Evolutionary conservation across 2,888 invertebrate species (phyloP).

Genomic region (Lydus trimaculatus): DNA sequence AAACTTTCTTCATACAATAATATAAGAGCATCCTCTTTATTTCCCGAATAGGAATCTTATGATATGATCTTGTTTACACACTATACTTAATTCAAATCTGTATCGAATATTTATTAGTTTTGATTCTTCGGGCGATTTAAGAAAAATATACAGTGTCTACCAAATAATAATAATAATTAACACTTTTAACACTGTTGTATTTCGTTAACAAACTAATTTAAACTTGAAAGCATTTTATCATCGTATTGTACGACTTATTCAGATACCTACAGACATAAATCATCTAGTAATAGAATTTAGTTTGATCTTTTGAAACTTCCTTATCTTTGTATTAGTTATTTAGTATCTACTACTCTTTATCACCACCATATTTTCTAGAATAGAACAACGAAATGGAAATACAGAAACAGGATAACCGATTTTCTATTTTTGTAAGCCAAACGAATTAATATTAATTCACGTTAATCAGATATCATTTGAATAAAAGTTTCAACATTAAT

Average conservation of each 20-base stretch:
- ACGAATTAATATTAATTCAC: background rate
- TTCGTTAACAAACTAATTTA: background rate
- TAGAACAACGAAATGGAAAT: background rate
- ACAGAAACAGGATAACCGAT: background rate
- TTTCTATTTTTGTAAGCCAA: background rate
- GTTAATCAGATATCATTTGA: background rate
- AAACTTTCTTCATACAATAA: background rate
- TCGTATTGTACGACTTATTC: background rate
- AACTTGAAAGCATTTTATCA: background rate
- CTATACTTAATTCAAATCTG: no score
- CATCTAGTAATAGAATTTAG: background rate
- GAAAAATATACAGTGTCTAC: no score
- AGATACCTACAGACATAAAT: background rate
- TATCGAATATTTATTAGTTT: no score
- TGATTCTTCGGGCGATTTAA: no score
- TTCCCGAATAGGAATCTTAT: no score
- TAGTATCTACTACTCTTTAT: background rate
- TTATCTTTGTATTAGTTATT: background rate
- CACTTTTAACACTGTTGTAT: no score
- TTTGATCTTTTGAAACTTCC: background rate
- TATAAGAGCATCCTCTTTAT: no score
- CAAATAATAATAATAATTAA: no score
- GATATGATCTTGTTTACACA: no score
- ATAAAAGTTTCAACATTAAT: background rate
- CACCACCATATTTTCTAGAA: background rate